Percentiles rank a stretch among this genome's conserved stretches.
Conservation (phyloP, 2,113 vertebrate species). For the Myotis brandtii region DNA sequence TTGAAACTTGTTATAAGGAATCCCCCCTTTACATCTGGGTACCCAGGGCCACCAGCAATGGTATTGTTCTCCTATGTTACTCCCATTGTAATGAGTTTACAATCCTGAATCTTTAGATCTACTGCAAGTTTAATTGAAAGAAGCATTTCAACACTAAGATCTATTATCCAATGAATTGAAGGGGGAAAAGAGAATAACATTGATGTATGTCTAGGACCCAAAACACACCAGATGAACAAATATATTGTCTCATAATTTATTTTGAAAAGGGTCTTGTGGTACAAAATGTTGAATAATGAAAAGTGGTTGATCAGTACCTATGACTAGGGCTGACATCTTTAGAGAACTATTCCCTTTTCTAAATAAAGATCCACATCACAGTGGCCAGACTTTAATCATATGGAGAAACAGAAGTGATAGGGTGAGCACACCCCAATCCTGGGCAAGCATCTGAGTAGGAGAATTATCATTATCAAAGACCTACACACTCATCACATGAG, state of each 20-base stretch:
- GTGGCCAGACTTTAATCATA: not conserved
- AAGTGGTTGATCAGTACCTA: slow-evolving; percentile 4
- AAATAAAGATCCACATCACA: not conserved
- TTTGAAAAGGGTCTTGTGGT: slow-evolving; percentile 58
- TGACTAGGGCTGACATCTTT: not conserved
- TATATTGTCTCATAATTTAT: slow-evolving; percentile 49
- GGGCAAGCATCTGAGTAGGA: not conserved
- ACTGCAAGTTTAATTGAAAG: slow-evolving; percentile 74
- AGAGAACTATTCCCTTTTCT: not conserved
- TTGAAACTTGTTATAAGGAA: slow-evolving; percentile 71
- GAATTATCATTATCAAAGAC: slow-evolving; percentile 14
- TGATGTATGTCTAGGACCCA: slow-evolving; percentile 55
- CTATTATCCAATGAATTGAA: slow-evolving; percentile 67
- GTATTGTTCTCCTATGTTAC: slow-evolving; percentile 58
- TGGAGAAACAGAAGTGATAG: not conserved
- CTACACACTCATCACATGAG: not conserved
- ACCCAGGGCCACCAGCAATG: slow-evolving; percentile 62
- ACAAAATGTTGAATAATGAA: slow-evolving; percentile 59
- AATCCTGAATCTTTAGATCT: slow-evolving; percentile 69
- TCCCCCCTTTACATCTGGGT: slow-evolving; percentile 33
- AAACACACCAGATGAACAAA: slow-evolving; percentile 52
- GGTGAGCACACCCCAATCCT: not conserved
- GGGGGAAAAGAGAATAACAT: slow-evolving; percentile 69
- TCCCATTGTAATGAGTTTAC: slow-evolving; percentile 58
- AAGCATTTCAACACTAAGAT: slow-evolving; percentile 68